These are phyloP conservation scores for Drosophila kanekoi DNA, from an alignment of 2,888 invertebrate species.

Conservation along the genomic window DNA sequence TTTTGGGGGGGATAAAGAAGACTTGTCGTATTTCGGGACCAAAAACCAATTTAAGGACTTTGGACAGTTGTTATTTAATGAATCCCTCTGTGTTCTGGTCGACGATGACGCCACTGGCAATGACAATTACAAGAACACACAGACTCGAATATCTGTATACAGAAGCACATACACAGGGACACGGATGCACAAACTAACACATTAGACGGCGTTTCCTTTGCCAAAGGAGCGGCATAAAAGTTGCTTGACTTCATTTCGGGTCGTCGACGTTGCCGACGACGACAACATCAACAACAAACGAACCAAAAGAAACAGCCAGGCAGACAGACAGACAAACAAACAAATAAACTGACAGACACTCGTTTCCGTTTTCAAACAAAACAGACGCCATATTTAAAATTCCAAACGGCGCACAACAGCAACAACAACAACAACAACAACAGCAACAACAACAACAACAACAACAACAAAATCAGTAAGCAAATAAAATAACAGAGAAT, in stretches of 20 bases:
- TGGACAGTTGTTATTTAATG: neutral
- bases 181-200: constrained; percentile 70
- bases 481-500: constrained; percentile 71
- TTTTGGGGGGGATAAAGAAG: too few relatives aligned
- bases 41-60: constrained; percentile 2
- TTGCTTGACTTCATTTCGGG: constrained; percentile 78
- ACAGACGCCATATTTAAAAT: constrained; percentile 82
- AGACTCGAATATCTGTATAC: constrained; percentile 18
- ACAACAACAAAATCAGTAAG: constrained; percentile 41
- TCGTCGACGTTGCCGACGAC: constrained; percentile 56
- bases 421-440: constrained; percentile 34
- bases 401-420: constrained; percentile 64
- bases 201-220: constrained; percentile 76
- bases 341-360: constrained; percentile 80
- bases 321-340: constrained; percentile 63
- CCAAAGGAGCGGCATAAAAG: constrained; percentile 64
- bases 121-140: constrained; percentile 44
- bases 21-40: neutral
- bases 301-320: constrained; percentile 41
- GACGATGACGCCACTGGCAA: constrained; percentile 56
- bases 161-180: constrained; percentile 25
- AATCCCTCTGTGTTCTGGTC: constrained; percentile 5
- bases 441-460: constrained; percentile 40
- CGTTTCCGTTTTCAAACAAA: constrained; percentile 81
- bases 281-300: constrained; percentile 41